Evolutionary conservation across 2,888 invertebrate genomes (phyloP), one percentile per base, ranked within the genome.

Genomic region (Mythimna pallens): DNA sequence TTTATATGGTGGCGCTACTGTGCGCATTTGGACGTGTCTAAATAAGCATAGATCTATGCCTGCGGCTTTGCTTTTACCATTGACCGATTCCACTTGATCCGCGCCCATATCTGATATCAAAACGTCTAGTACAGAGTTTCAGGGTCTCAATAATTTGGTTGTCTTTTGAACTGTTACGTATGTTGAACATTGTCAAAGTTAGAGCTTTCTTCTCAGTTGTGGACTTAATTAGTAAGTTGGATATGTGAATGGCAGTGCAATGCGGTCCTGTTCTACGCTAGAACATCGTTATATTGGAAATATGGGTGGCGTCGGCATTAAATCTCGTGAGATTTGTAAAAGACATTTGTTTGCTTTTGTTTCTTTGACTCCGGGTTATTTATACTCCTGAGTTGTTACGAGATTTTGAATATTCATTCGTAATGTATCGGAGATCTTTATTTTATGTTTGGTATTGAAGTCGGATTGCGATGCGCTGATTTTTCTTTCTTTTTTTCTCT

Each of bases 241-340:
- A 95, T 96, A 96, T 95, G 95, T 95, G 96, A 96, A 94, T 95
- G 96, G 95, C 96, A 96, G 94, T 89, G 92, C 94, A 96, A 96
- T 96, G 96, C 81, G 58, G 67, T 94, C 88, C 84, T 89, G 91
- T 92, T 91, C 90, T 91, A 87, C 74, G 89, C 92, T 93, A 94
- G 93, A 93, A 93, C 92, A 92, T 95, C 95, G 94, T 95, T 96
- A 95, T 95, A 92, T 91, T 93, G 93, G 91, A 95, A 94, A 94
- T 95, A 95, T 94, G 94, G 94, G 90, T 91, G 93, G 91, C 92
- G 90, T 90, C 87, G 89, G 87, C 84, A 80, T 87, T 89, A 87
- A 84, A 83, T 91, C 89, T 86, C 83, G 65, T 70, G 81, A 83
- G 90, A 88, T 90, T 86, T 89, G 87, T 88, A 90, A 89, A 86